Evolutionary conservation across 2,888 invertebrate species (phyloP), one percentile per base, ranked within the genome.

Genomic region (Anagyrus pseudococci): DNA sequence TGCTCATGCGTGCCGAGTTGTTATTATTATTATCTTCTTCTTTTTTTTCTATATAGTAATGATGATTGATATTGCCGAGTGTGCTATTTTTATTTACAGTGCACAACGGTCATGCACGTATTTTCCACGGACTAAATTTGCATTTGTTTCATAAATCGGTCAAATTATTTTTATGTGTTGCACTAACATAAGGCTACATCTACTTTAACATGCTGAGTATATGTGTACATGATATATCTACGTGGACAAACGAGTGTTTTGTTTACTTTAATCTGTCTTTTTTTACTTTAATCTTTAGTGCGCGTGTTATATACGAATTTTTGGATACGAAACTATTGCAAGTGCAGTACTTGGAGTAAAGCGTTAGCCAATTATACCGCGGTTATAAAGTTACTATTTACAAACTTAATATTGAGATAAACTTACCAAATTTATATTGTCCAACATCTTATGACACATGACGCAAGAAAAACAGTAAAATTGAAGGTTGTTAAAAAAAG

Each of bases 351-450:
- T 7, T 2, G 15, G 33, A 37, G 33, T 37, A 15, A 37, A 37
- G 33, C 33, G 15, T 37, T 8, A 4, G 33, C 33, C 15, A 8
- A 13, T 37, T 37, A 37, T 37, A 4, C 8, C 10, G 10, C 10
- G 10, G 15, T 13, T 37, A 2, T 2, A 37, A 37, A 13, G 33
- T 29, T 29, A 10, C 15, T 37, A n/a, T n/a, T n/a, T n/a, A n/a
- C n/a, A 26, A 1, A 6, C 4, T 47, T 47, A 43, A 20, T 37
- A 33, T 33, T 26, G 15, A 22, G 4, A n/a, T 20, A 3, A 26
- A 59, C 59, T 59, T 59, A 59, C 59, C 59, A 59, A 53, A 13
- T 59, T 53, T 46, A 59, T 40, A 53, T 59, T 59, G 25, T 59
- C 53, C 59, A 23, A 46, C 23, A 59, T 40, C 59, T 59, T 23